Evolutionary conservation across 2,797 vertebrate species (phyloP).

Genomic region (Pipistrellus pipistrellus): DNA sequence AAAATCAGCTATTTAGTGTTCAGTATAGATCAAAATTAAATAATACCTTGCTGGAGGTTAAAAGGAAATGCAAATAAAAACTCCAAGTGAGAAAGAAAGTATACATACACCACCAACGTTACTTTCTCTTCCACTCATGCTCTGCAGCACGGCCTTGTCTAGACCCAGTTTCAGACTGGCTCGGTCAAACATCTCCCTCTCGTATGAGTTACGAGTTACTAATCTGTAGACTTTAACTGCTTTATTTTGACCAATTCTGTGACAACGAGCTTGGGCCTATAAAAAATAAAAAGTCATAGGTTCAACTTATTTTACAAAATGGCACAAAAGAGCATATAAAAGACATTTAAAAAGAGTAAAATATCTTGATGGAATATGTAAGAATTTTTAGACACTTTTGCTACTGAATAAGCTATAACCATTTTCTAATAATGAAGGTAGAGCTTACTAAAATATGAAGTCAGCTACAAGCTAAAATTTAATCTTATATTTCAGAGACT

Average conservation of each 20-base stretch:
- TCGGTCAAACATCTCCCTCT: slow-evolving; percentile 99
- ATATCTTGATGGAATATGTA: background rate
- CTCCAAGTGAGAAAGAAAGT: slow-evolving; percentile 53
- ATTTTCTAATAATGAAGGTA: slow-evolving; percentile 50
- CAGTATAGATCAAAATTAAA: background rate
- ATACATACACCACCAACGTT: slow-evolving; percentile 93
- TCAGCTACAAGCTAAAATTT: slow-evolving; percentile 18
- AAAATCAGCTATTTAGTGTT: background rate
- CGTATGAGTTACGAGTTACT: slow-evolving; percentile 98
- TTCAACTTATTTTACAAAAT: slow-evolving; percentile 42
- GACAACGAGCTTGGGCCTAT: slow-evolving; percentile 99
- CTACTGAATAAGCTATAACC: background rate
- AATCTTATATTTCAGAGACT: slow-evolving; percentile 36
- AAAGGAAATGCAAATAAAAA: slow-evolving; percentile 36
- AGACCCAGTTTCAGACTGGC: slow-evolving; percentile 98
- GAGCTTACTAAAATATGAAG: slow-evolving; percentile 7
- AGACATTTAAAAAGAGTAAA: slow-evolving; percentile 3
- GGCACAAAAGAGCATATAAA: slow-evolving; percentile 56
- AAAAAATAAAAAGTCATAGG: slow-evolving; percentile 65
- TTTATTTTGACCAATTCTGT: slow-evolving; percentile 99
- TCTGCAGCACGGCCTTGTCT: slow-evolving; percentile 98
- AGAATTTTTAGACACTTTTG: slow-evolving; percentile 37
- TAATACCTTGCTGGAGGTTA: background rate
- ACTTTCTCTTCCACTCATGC: slow-evolving; percentile 98
- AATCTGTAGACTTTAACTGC: slow-evolving; percentile 99